These are phyloP conservation scores for Lottia scabra DNA, from an alignment of 2,888 invertebrate species.

Conservation along the genomic window DNA sequence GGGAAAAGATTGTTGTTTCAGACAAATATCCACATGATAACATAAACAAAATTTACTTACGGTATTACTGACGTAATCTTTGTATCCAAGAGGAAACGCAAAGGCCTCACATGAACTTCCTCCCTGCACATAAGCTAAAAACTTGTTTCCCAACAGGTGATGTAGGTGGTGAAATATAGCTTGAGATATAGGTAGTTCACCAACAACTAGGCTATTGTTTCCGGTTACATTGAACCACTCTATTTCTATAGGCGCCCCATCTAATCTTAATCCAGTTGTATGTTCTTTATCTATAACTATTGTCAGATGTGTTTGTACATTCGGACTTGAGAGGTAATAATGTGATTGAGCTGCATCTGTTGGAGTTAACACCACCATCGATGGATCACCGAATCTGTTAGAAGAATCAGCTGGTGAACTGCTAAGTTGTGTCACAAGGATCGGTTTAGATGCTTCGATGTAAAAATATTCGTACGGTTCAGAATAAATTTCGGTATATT, in stretches of 20 bases:
- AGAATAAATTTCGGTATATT: slow-evolving; percentile 9
- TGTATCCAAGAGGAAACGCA: not conserved
- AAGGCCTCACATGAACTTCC: not conserved
- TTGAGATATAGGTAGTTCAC: not conserved
- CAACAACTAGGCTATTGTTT: not conserved
- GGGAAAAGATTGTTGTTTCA: too few relatives aligned
- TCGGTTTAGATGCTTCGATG: slow-evolving; percentile 10
- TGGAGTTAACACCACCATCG: slow-evolving; percentile 6
- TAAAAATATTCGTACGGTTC: not conserved
- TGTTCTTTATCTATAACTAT: not conserved
- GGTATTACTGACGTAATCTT: not conserved
- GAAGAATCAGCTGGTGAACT: not conserved
- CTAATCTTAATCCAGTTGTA: not conserved
- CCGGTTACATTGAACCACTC: not conserved
- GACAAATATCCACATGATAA: too few relatives aligned
- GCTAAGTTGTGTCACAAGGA: slow-evolving; percentile 10
- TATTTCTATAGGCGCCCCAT: not conserved
- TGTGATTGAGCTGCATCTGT: slow-evolving; percentile 4
- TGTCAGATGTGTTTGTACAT: not conserved
- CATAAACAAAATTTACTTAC: too few relatives aligned
- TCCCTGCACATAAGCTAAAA: not conserved
- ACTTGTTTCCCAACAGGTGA: not conserved
- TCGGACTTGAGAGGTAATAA: not conserved
- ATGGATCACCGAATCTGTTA: slow-evolving; percentile 1
- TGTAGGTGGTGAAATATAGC: not conserved